Conservation (phyloP, 2,797 vertebrate species). For the Galaxias olidus region DNA sequence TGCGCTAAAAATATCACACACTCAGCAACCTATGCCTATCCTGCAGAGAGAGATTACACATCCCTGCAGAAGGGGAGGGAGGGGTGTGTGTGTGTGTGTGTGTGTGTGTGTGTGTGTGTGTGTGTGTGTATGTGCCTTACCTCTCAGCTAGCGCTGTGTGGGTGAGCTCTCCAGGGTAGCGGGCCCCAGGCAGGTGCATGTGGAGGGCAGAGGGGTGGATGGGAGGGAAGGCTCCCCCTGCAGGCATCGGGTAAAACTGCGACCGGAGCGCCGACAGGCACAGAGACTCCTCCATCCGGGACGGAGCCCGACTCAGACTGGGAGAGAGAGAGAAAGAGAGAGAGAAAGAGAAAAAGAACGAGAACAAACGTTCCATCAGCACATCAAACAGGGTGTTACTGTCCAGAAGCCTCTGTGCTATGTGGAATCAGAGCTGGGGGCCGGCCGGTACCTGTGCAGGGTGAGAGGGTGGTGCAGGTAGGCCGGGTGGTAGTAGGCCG, state of each 20-base stretch:
- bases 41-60: conserved; percentile 65
- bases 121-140: conserved; percentile 4
- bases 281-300: conserved; percentile 93
- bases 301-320: conserved; percentile 8
- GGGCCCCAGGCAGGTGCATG: conserved; percentile 88
- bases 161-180: conserved; percentile 86
- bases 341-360: conserved; percentile 19
- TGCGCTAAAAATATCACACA: conserved; percentile 71
- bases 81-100: not conserved
- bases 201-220: conserved; percentile 91
- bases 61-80: conserved; percentile 31
- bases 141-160: conserved; percentile 67
- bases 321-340: not conserved
- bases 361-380: not conserved
- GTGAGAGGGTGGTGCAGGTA: conserved; percentile 79
- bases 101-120: conserved; percentile 18
- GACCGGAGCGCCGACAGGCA: conserved; percentile 90
- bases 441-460: conserved; percentile 75
- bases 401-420: not conserved
- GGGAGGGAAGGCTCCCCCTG: conserved; percentile 84
- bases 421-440: too few species aligned
- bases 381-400: not conserved
- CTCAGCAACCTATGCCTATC: conserved; percentile 67
- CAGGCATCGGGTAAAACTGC: conserved; percentile 90
- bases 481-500: conserved; percentile 90